Evolutionary conservation across 35 echinoderm and acorn worm species (phyloP), one percentile per base, ranked within the genome.

Genomic region (Apostichopus californicus): DNA sequence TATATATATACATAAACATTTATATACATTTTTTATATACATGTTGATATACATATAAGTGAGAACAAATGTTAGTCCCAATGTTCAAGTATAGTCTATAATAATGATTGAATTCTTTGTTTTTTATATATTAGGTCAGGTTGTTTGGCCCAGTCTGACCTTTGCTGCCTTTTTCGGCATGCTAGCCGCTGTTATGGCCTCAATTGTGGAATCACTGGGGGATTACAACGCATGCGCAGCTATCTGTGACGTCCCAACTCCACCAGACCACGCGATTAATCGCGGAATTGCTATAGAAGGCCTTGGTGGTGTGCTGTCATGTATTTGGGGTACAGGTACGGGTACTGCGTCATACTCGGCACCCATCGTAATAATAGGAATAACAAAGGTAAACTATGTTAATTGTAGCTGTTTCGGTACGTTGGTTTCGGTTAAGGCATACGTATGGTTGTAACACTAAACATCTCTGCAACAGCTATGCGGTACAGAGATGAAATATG

Each of bases 181-280:
- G 92, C 56, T 93, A 24, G 71, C 92, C 52, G 92, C 54, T 65
- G 78, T 59, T 5, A 46, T 94, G 21, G 87, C 93, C 7, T 94
- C 93, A 12, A 75, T 91, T 8, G 79, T 94, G 17, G 93, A 94
- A 23, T 94, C 93, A 24, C 80, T 94, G 28, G 93, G 93, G 7
- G 93, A 94, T 78, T 94, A 94, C 90, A 92, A 78, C 90, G 93
- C 93, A 85, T 87, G 78, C 20, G 93, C 93, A 15, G 57, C 60
- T 10, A 83, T 94, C 81, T 91, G 87, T 54, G 90, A 90, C 54
- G 93, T 79, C 12, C 90, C 93, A n/a, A 57, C 59, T 18, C 93
- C 93, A 3, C 93, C 93, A 12, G 8, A 24, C 13, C 93, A 94
- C 59, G 93, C 93, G 28, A 10, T 94, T 5, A 94, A 94, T 91